Evolutionary conservation across 2,797 vertebrate species (phyloP).

Genomic region (Mus caroli): DNA sequence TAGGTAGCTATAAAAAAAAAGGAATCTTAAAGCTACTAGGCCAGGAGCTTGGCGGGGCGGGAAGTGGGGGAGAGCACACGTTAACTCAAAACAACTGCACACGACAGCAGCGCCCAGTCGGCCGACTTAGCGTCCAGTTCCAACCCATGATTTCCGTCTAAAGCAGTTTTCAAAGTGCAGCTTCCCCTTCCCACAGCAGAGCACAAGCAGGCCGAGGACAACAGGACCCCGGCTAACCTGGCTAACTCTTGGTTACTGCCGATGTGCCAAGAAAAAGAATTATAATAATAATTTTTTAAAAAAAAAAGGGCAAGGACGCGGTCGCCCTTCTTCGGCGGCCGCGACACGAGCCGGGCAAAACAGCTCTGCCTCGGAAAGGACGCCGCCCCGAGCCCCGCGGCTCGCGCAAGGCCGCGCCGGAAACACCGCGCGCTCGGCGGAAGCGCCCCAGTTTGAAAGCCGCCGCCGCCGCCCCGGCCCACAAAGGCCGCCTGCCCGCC

Average conservation of each 20-base stretch:
- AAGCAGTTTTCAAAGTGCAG: constrained; percentile 60
- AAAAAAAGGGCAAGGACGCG: too few relatives aligned
- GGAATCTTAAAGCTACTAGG: neutral
- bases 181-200: constrained; percentile 1
- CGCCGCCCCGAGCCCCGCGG: neutral
- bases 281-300: too few relatives aligned
- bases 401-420: constrained; percentile 31
- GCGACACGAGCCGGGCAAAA: neutral
- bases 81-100: constrained; percentile 28
- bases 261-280: neutral
- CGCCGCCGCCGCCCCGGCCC: neutral
- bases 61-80: too few relatives aligned
- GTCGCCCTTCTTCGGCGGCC: neutral
- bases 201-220: neutral
- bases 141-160: neutral
- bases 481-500: neutral
- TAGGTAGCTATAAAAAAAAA: neutral
- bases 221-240: neutral
- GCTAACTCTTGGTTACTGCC: neutral
- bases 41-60: neutral
- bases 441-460: constrained; percentile 71
- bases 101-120: neutral
- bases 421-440: constrained; percentile 72
- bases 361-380: neutral
- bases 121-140: neutral